Base-by-base conservation (phyloP, 2,888 invertebrate genomes). In the Macaria notata region DNA sequence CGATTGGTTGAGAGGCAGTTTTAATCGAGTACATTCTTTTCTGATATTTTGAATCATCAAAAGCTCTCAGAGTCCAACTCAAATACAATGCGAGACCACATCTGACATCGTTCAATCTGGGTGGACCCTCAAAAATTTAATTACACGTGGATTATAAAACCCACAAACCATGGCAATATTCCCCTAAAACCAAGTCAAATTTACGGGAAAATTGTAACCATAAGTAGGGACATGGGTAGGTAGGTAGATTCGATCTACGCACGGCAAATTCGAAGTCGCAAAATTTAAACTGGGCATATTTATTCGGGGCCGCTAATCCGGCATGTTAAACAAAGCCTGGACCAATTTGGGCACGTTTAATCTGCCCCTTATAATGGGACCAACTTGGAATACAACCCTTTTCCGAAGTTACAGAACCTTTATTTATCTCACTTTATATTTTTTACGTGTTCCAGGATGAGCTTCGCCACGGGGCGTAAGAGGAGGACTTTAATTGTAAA, bases 311-410 rank as follows among this genome's bases (percentile, higher is more conserved):
- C 43, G 50, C 50, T 78, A 76, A 78, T 76, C 78, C 73, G 59
- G 59, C 70, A 74, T 71, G 74, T 71, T 59, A 59, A 59, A 71
- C 65, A 66, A 54, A 62, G 56, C 65, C 66, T 65, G 56, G 49
- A 70, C 71, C 76, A 76, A 79, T 80, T 81, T 78, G 73, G 76
- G 76, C 78, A 73, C 69, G 70, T 70, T 68, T 79, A 79, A 81
- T 76, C 79, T 9, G 62, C 62, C 75, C 75, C 73, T 53, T 53
- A 36, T 56, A 56, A 56, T 56, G 56, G 51, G 36, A 30, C 47
- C 30, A 44, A 49, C n/a, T 48, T 54, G 36, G 48, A 38, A 54
- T 49, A 30, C 44, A 55, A 39, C 55, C 45, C 58, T 54, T 62
- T 59, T 29, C 50, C 43, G 43, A 50, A 43, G 43, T 50, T 44